phyloP scores from a whole-genome alignment of 2,797 vertebrate species.

The Apogon hyalosoma region DNA sequence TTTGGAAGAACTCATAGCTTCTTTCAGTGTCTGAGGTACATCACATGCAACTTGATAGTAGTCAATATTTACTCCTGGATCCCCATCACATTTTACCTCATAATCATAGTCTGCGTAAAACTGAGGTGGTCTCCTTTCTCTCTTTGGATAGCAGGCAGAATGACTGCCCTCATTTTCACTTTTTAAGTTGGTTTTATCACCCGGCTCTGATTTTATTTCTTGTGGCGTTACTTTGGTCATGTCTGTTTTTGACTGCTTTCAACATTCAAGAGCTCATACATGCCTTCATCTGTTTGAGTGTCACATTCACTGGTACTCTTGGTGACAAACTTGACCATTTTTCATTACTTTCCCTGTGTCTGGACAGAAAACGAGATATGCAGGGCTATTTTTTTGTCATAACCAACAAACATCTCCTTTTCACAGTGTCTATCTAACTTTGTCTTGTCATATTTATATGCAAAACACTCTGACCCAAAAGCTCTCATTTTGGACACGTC shows the following conservation, averaged over 20 bases:
- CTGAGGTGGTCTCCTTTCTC: not conserved
- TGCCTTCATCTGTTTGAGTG: not conserved
- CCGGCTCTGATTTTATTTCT: not conserved
- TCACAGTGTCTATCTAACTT: slow-evolving; percentile 42
- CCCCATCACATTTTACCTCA: not conserved
- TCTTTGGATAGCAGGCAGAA: not conserved
- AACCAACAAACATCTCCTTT: slow-evolving; percentile 9
- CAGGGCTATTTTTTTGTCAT: slow-evolving; percentile 22
- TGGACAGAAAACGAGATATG: slow-evolving; percentile 13
- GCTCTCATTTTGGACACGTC: slow-evolving; percentile 34
- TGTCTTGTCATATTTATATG: slow-evolving; percentile 27
- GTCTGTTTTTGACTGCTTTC: not conserved
- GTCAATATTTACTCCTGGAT: not conserved
- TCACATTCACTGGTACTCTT: not conserved
- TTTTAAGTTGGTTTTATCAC: not conserved
- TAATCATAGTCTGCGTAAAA: not conserved
- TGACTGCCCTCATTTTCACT: not conserved
- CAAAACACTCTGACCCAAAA: slow-evolving; percentile 40
- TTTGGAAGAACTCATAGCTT: not conserved
- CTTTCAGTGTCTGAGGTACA: not conserved
- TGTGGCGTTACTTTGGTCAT: not conserved
- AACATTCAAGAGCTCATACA: not conserved
- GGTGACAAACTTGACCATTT: not conserved
- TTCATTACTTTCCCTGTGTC: not conserved
- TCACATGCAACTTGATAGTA: not conserved